A percentile compares a stretch with the other conserved stretches of the same genome.
Evolutionary conservation across 2,888 invertebrate genomes (phyloP).

Genomic region (Serripes groenlandicus): DNA sequence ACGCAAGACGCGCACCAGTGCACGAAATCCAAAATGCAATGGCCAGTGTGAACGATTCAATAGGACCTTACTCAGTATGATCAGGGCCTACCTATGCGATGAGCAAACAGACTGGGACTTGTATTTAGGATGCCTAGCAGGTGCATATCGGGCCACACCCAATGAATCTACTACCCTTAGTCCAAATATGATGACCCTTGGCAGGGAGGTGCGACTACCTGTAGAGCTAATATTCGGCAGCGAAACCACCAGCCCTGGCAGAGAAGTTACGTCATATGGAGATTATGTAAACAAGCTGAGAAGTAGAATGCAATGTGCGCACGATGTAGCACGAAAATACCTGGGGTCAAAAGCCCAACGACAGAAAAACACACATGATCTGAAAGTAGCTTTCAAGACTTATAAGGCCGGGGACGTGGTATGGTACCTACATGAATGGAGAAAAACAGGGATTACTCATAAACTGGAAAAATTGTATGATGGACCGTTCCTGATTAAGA

Average conservation of each 20-base stretch:
- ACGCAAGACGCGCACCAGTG: constrained; percentile 44
- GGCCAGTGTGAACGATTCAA: constrained; percentile 60
- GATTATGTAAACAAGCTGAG: neutral
- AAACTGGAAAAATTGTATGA: constrained; percentile 1
- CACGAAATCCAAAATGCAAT: constrained; percentile 53
- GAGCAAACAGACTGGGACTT: constrained; percentile 60
- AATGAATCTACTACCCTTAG: constrained; percentile 52
- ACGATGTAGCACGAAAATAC: constrained; percentile 31
- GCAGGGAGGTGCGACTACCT: constrained; percentile 54
- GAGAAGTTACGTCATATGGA: neutral
- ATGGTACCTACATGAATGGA: neutral
- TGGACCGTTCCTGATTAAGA: constrained; percentile 10
- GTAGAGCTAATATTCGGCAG: constrained; percentile 44
- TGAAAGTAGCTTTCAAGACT: neutral
- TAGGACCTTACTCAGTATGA: constrained; percentile 45
- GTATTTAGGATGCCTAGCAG: constrained; percentile 47
- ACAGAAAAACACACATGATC: constrained; percentile 36
- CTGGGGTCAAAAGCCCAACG: constrained; percentile 2
- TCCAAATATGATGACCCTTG: constrained; percentile 60
- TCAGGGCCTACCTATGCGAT: constrained; percentile 42
- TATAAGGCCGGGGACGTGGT: constrained; percentile 3
- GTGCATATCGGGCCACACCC: constrained; percentile 53
- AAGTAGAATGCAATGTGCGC: constrained; percentile 11
- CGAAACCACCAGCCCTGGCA: neutral
- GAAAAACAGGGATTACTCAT: constrained; percentile 4